These are phyloP conservation scores for Aleadryas rufinucha DNA, from an alignment of 2,113 vertebrate genomes.

Conservation along the genomic window DNA sequence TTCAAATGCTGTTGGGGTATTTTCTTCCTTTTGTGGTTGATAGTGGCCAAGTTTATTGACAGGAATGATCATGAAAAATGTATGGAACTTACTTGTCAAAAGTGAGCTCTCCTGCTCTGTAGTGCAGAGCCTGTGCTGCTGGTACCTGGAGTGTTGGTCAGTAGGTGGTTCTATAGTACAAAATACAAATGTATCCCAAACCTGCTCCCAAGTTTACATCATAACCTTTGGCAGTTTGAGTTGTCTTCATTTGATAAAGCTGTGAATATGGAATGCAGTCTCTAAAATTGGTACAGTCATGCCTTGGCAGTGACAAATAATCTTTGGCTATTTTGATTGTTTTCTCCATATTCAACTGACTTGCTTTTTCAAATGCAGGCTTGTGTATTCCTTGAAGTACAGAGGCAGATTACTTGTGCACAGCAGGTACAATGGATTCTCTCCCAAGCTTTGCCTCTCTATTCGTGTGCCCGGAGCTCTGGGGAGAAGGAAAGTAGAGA, in stretches of 20 bases:
- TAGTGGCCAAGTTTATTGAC: background rate
- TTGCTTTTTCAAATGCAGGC: background rate
- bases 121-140: background rate
- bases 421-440: background rate
- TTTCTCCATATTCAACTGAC: background rate
- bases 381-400: background rate
- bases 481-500: background rate
- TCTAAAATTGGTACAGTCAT: background rate
- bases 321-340: background rate
- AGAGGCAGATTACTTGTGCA: background rate
- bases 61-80: background rate
- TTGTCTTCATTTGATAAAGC: background rate
- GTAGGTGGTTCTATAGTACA: background rate
- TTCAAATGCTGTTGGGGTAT: background rate
- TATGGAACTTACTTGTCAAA: background rate
- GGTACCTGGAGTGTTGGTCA: background rate
- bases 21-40: background rate
- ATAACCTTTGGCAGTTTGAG: background rate
- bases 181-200: background rate
- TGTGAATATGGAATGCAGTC: background rate
- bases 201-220: background rate
- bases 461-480: background rate
- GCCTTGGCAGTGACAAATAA: background rate
- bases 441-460: background rate
- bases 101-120: background rate